Evolutionary conservation across 2,113 vertebrate genomes (phyloP).

Genomic region (Triplophysa siluroides): DNA sequence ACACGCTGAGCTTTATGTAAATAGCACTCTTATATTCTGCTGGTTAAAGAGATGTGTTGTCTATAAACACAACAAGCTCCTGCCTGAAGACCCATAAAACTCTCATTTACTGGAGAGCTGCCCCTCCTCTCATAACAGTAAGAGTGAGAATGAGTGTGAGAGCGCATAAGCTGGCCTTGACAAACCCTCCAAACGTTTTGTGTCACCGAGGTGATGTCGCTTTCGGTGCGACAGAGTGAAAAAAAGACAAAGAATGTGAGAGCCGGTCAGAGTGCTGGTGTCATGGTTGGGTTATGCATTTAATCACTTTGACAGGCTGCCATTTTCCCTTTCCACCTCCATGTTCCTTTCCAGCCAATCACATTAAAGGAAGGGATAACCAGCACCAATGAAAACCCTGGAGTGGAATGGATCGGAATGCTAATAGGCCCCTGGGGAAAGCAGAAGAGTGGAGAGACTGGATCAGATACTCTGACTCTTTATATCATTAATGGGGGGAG

Average conservation of each 20-base stretch:
- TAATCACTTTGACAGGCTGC: slow-evolving; percentile 62
- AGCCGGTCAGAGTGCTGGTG: slow-evolving; percentile 49
- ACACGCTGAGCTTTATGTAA: slow-evolving; percentile 63
- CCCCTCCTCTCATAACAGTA: background rate
- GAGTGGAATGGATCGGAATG: slow-evolving; percentile 62
- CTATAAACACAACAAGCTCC: slow-evolving; percentile 61
- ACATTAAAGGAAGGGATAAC: slow-evolving; percentile 76
- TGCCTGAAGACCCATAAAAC: slow-evolving; percentile 35
- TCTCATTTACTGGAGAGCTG: slow-evolving; percentile 35
- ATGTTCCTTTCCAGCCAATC: slow-evolving; percentile 68
- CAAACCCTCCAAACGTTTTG: background rate
- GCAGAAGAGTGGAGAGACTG: slow-evolving; percentile 43
- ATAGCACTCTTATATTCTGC: slow-evolving; percentile 65
- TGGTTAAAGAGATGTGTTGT: slow-evolving; percentile 56
- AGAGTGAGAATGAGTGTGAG: background rate
- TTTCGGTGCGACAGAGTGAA: background rate
- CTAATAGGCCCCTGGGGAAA: slow-evolving; percentile 63
- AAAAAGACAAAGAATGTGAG: slow-evolving; percentile 14
- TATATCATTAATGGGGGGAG: slow-evolving; percentile 77
- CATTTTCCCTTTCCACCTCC: slow-evolving; percentile 63
- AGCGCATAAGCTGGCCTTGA: background rate
- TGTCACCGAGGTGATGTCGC: background rate
- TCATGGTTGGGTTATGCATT: slow-evolving; percentile 66
- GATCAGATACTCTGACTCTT: slow-evolving; percentile 73
- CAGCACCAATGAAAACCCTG: slow-evolving; percentile 68